These are phyloP conservation scores for Allophyes oxyacanthae DNA, from an alignment of 2,888 invertebrate species.

Conservation along the genomic window DNA sequence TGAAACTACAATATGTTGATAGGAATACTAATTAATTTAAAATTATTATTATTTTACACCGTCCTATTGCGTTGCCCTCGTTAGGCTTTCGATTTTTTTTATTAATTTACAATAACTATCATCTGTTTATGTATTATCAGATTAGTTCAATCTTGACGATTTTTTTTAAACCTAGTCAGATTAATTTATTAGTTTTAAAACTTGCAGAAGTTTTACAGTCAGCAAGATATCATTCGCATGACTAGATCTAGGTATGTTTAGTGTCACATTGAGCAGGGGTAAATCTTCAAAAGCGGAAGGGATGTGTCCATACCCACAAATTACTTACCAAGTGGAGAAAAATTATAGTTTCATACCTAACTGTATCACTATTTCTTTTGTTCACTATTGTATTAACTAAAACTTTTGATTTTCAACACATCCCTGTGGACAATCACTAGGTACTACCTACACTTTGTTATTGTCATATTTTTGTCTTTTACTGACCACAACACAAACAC, in stretches of 20 bases:
- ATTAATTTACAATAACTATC: too few relatives aligned
- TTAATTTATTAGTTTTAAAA: too few relatives aligned
- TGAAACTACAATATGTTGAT: too few relatives aligned
- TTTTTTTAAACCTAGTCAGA: too few relatives aligned
- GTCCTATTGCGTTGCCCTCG: too few relatives aligned
- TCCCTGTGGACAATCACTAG: slow-evolving; percentile 34
- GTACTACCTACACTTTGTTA: slow-evolving; percentile 49
- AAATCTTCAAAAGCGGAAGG: slow-evolving; percentile 42
- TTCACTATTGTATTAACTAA: slow-evolving; percentile 36
- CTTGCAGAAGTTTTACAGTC: too few relatives aligned
- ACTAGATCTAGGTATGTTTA: slow-evolving; percentile 22
- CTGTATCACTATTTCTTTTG: slow-evolving; percentile 41
- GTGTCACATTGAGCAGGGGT: slow-evolving; percentile 27
- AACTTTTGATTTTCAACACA: slow-evolving; percentile 31
- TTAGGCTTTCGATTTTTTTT: too few relatives aligned
- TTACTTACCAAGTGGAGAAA: slow-evolving; percentile 50
- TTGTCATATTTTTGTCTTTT: slow-evolving; percentile 40
- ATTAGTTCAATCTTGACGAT: too few relatives aligned
- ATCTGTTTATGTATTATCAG: too few relatives aligned
- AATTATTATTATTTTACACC: too few relatives aligned
- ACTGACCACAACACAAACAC: slow-evolving; percentile 58
- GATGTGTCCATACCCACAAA: slow-evolving; percentile 37
- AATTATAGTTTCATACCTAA: slow-evolving; percentile 25
- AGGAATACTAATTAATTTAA: too few relatives aligned
- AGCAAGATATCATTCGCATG: slow-evolving; percentile 6